Evolutionary conservation across 1,140 invertebrate species (phyloP).

Genomic region (Scaptomyza graminum): DNA sequence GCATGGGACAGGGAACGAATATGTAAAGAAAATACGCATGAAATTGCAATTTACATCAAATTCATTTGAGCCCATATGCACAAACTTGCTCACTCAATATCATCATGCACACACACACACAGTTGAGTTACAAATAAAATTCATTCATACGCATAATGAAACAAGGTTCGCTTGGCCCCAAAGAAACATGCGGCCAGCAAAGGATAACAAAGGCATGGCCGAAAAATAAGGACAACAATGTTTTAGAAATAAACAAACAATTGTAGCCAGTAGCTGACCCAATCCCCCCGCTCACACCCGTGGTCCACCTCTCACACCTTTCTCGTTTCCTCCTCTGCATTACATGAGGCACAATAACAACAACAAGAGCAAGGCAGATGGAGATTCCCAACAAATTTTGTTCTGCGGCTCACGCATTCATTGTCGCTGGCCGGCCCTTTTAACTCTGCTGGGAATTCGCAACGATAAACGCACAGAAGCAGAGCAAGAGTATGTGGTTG

Average conservation of each 20-base stretch:
- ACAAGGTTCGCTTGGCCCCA: conserved; percentile 51
- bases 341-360: conserved; percentile 12
- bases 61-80: conserved; percentile 78
- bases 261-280: conserved; percentile 46
- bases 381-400: conserved; percentile 35
- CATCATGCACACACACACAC: conserved; percentile 17
- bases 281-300: neutral
- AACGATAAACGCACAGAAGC: conserved; percentile 22
- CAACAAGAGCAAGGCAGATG: conserved; percentile 2
- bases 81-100: conserved; percentile 3
- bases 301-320: too few species aligned
- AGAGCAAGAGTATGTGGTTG: neutral
- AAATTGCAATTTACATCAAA: conserved; percentile 82
- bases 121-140: conserved; percentile 72
- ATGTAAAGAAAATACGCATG: conserved; percentile 78
- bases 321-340: neutral
- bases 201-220: conserved; percentile 67
- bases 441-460: conserved; percentile 42
- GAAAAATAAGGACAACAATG: conserved; percentile 78
- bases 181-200: conserved; percentile 46
- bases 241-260: conserved; percentile 80
- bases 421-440: conserved; percentile 54
- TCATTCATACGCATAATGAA: conserved; percentile 81
- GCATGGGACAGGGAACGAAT: conserved; percentile 38
- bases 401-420: conserved; percentile 53